These are phyloP conservation scores for Diogma glabrata DNA, from an alignment of 2,888 invertebrate species.

Conservation along the genomic window DNA sequence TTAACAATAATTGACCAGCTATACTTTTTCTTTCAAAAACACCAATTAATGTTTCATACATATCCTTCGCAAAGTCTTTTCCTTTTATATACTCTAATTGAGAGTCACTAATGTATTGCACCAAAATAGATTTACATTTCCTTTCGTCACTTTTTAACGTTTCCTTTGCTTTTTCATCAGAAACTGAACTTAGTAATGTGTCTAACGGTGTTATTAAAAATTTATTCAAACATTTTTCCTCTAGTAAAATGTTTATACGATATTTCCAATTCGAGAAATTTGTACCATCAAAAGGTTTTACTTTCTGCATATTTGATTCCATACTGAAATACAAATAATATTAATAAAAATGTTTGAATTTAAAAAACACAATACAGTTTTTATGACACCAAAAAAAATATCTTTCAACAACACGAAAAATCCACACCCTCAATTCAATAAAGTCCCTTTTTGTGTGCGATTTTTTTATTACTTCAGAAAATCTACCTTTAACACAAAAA, in stretches of 20 bases:
- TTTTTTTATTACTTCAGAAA: too few species aligned
- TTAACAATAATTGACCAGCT: background rate
- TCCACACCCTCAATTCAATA: too few species aligned
- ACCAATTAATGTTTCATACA: constrained; percentile 15
- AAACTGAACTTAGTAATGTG: background rate
- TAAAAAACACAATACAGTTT: too few species aligned
- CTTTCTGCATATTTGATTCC: too few species aligned
- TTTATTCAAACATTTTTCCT: background rate
- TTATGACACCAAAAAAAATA: too few species aligned
- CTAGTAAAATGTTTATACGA: too few species aligned
- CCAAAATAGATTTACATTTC: background rate
- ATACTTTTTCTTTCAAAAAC: constrained; percentile 20
- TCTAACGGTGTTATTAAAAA: background rate
- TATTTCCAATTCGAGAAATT: background rate
- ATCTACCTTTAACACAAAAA: too few species aligned
- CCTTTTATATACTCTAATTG: constrained; percentile 23
- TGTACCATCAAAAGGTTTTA: background rate
- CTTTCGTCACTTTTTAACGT: background rate
- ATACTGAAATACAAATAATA: too few species aligned
- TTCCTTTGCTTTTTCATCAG: background rate
- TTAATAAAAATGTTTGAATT: too few species aligned
- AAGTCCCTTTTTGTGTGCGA: too few species aligned
- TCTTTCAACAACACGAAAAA: too few species aligned
- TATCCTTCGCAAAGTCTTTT: constrained; percentile 7
- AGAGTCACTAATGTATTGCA: constrained; percentile 21